Conservation (phyloP, 1,140 invertebrate species). For the Lethrus apterus region DNA sequence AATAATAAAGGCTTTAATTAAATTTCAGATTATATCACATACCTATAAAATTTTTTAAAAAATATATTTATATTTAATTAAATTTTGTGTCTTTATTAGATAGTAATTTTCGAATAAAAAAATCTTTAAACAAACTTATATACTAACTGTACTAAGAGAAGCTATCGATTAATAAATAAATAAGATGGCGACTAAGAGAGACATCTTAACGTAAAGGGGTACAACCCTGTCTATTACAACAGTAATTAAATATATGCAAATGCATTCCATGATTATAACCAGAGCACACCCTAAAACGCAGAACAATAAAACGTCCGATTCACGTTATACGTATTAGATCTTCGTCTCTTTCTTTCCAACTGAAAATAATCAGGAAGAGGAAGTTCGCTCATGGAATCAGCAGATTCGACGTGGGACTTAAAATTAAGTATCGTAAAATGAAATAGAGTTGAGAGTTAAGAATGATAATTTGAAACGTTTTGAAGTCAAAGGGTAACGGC, state of each 20-base stretch:
- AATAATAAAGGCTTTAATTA: too few species aligned
- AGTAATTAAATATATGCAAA: conserved; percentile 34
- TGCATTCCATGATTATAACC: conserved; percentile 27
- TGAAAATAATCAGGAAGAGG: background rate
- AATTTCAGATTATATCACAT: too few species aligned
- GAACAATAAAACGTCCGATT: background rate
- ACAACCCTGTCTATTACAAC: conserved; percentile 20
- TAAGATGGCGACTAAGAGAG: conserved; percentile 29
- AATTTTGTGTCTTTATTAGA: too few species aligned
- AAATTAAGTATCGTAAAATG: conserved; percentile 9
- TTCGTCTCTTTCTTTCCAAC: background rate
- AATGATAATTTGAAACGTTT: conserved; percentile 10
- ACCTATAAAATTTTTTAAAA: too few species aligned
- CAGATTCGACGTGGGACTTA: background rate
- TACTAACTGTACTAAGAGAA: too few species aligned
- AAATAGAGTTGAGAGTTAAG: conserved; percentile 8
- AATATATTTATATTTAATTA: too few species aligned
- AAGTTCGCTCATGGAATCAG: background rate
- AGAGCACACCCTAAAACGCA: conserved; percentile 6
- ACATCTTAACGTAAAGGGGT: conserved; percentile 21
- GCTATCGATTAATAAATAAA: too few species aligned
- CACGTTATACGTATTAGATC: background rate
- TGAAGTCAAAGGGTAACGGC: too few species aligned
- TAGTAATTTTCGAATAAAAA: too few species aligned
- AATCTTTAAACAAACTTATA: too few species aligned